Evolutionary conservation across 2,113 vertebrate species (phyloP).

Genomic region (Steatornis caripensis): DNA sequence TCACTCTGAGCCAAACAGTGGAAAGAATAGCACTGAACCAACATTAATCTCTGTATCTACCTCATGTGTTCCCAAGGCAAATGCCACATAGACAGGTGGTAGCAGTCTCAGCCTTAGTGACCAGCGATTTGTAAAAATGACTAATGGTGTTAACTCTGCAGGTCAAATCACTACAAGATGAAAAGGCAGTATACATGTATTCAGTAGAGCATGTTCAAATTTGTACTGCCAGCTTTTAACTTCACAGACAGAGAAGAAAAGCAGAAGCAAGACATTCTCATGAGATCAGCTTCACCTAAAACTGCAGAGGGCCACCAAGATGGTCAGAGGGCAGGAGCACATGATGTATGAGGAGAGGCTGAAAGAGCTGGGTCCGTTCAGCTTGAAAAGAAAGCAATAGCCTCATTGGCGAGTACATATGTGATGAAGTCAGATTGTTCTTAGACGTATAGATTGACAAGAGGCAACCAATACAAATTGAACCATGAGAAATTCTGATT

Average conservation of each 20-base stretch:
- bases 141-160: neutral
- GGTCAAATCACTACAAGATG: neutral
- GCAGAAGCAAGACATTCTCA: neutral
- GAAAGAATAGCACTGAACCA: neutral
- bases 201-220: neutral
- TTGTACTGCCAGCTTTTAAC: neutral
- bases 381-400: neutral
- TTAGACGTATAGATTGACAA: neutral
- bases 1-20: neutral
- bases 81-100: neutral
- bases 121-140: constrained; percentile 8
- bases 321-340: neutral
- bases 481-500: neutral
- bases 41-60: neutral
- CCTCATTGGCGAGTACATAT: neutral
- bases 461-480: neutral
- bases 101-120: neutral
- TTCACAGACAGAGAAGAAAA: neutral
- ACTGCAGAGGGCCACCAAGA: neutral
- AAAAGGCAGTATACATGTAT: neutral
- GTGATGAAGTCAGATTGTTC: neutral
- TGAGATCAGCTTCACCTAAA: neutral
- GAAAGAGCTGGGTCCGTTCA: neutral
- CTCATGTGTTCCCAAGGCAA: neutral
- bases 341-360: neutral